Evolutionary conservation across 1,140 invertebrate species (phyloP), one percentile per base, ranked within the genome.

Genomic region (Bradysia coprophila): DNA sequence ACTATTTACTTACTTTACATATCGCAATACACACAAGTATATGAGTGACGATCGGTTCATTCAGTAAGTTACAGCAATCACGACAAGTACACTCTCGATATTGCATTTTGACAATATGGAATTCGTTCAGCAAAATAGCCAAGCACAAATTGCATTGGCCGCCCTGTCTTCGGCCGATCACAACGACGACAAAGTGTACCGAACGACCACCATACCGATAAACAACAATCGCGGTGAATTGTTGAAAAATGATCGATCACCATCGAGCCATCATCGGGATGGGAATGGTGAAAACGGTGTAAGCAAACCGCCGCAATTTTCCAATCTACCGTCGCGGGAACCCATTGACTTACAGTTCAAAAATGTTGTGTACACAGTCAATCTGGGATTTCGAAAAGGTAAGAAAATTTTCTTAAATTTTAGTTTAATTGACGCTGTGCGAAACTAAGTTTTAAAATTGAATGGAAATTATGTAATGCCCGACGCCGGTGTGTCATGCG

Each of bases 321-420:
- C 62, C 36, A 66, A 65, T 48, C 48, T 67, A 24, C 68, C 69
- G 1, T 53, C 52, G 4, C 60, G 61, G 24, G 64, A 75, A 16
- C 67, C 69, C 0, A 64, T 81, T n/a, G 76, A 82, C 49, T 73
- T 84, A 23, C 65, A 69, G 20, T 83, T 84, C 51, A 69, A 74
- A 18, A 71, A 81, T 43, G 67, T 84, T 43, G 70, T 65, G 1
- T 78, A 75, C 46, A 77, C 68, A 0, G 79, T 80, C 10, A 72
- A 69, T 11, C 62, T 80, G 20, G 79, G 79, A 42, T 72, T 73
- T 46, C 68, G 69, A 51, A 78, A 73, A 72, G 77, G 79, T 81
- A 54, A 57, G 50, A 49, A 22, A 40, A 42, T 45, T 44, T 46
- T 43, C 13, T 28, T n/a, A n/a, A n/a, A n/a, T n/a, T n/a, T n/a